Evolutionary conservation across 2,113 vertebrate genomes (phyloP).

Genomic region (Cardinalis cardinalis): DNA sequence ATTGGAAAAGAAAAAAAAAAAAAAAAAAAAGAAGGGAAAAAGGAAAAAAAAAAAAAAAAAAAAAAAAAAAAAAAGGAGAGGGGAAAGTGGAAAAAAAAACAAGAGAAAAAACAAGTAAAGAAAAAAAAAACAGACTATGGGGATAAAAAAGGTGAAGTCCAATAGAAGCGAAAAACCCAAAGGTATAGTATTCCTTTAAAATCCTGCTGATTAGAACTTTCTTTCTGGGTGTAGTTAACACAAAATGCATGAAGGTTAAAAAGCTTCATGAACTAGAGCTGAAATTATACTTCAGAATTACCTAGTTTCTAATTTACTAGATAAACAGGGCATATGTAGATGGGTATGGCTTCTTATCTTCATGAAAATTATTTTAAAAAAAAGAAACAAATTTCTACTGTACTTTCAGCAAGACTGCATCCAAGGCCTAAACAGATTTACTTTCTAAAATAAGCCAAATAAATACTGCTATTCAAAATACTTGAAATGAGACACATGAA

Average conservation of each 20-base stretch:
- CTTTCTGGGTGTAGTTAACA: not conserved
- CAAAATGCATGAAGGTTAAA: not conserved
- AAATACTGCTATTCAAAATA: not conserved
- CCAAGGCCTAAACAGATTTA: not conserved
- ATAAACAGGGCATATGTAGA: not conserved
- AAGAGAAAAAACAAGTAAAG: not conserved
- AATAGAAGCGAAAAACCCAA: not conserved
- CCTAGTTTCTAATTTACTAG: not conserved
- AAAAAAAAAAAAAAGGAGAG: rapidly evolving
- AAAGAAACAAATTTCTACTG: not conserved
- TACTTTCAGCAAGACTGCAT: not conserved
- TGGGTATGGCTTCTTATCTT: not conserved
- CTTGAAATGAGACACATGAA: not conserved
- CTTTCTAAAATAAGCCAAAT: not conserved
- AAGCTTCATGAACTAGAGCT: not conserved
- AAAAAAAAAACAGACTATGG: not conserved
- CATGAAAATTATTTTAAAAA: not conserved
- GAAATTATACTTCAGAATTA: not conserved
- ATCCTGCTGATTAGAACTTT: not conserved
- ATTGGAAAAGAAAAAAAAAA: not conserved
- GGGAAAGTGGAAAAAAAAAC: not conserved
- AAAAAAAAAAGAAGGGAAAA: rapidly evolving
- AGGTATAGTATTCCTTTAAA: not conserved
- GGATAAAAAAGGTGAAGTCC: not conserved
- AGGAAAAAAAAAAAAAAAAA: not conserved